Percentiles rank a stretch among this genome's conserved stretches.
Conservation (phyloP, 1,140 invertebrate genomes). For the Panagrolaimus sp. region DNA sequence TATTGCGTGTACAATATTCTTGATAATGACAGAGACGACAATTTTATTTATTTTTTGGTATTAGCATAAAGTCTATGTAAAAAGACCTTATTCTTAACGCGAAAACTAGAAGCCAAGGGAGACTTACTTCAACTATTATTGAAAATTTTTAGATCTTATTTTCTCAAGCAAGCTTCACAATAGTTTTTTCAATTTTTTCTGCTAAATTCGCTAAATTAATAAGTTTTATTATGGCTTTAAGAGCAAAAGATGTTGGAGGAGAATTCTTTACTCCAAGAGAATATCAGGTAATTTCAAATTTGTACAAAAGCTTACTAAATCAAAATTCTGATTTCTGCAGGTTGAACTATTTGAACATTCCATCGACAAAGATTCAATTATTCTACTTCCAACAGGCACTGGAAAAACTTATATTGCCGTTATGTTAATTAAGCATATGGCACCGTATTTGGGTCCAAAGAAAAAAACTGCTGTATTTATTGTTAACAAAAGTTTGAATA, state of each 20-base stretch:
- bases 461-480: constrained; percentile 60
- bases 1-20: too few species aligned
- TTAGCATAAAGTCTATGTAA: too few species aligned
- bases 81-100: too few species aligned
- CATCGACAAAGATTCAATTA: constrained; percentile 72
- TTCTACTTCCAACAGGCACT: constrained; percentile 79
- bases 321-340: constrained; percentile 23
- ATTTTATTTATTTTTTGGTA: too few species aligned
- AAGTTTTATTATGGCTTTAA: neutral
- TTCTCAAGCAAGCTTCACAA: too few species aligned
- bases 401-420: constrained; percentile 89
- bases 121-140: too few species aligned
- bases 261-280: constrained; percentile 35
- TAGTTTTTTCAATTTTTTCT: too few species aligned
- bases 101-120: too few species aligned
- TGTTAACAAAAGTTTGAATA: constrained; percentile 58
- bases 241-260: constrained; percentile 1
- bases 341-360: constrained; percentile 69
- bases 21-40: too few species aligned
- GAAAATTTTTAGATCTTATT: too few species aligned
- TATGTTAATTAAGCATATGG: constrained; percentile 70
- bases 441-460: constrained; percentile 59
- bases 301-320: constrained; percentile 10
- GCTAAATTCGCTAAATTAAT: neutral
- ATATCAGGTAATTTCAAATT: constrained; percentile 35